Evolutionary conservation across 2,888 invertebrate species (phyloP), one percentile per base, ranked within the genome.

Genomic region (Caenorhabditis zanzibari): DNA sequence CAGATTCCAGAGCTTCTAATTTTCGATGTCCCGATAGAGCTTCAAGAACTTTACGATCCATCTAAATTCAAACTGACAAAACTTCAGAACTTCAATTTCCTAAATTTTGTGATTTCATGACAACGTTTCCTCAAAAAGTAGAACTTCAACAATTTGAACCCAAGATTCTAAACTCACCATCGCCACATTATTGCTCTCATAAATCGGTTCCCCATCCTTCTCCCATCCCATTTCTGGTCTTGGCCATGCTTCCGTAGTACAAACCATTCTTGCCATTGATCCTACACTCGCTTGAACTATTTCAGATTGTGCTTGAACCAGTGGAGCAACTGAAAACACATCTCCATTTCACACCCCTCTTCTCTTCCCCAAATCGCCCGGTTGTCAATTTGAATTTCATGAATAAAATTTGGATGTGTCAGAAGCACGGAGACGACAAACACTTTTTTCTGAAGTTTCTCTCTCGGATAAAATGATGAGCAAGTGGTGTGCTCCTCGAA

Each of bases 211-310:
- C 22, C 90, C 91, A 49, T 92, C 88, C 58, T 86, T 87, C 28
- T 89, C 82, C 92, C 92, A 92, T 10, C 73, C 84, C 56, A 92
- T 88, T 26, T 89, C 85, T 0, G 92, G 89, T 47, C 91, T 68
- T 2, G 92, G 92, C 92, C 92, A 92, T 3, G 92, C 89, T 82
- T 92, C 91, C 26, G 90, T 90, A 5, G 87, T 90, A 79, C 91
- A 86, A 26, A 85, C 86, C 68, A 88, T 75, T 19, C 86, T 63
- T 0, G 86, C 82, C 68, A 86, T 82, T 12, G 85, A 38, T 19
- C 88, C 89, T 12, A 82, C 26, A 24, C 68, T 58, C 5, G 86
- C 86, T 3, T 80, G 54, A 7, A 89, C 86, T 41, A 69, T 64
- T 12, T 76, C 75, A 24, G 87, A 69, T 79, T 92, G 90, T 1